phyloP scores from a whole-genome alignment of 2,113 vertebrate genomes.

The Fukomys damarensis region DNA sequence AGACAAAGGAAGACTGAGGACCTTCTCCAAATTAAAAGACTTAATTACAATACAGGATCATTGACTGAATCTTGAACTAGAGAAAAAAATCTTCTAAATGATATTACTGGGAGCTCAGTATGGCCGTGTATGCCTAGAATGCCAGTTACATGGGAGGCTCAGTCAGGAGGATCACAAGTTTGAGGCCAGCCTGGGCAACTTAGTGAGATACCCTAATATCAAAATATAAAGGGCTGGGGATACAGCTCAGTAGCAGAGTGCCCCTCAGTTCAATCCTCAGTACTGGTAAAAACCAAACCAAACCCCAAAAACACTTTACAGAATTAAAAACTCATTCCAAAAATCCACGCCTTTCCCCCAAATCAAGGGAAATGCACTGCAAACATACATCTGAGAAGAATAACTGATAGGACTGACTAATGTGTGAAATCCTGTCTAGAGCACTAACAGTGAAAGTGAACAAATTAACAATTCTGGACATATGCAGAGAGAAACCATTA shows the following conservation, averaged over 20 bases:
- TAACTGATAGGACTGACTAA: slow-evolving; percentile 35
- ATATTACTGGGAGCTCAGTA: background rate
- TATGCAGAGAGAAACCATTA: slow-evolving; percentile 35
- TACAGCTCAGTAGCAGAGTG: background rate
- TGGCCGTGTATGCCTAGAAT: background rate
- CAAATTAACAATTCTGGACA: slow-evolving; percentile 16
- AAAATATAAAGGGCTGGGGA: background rate
- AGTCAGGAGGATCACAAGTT: background rate
- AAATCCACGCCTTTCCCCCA: background rate
- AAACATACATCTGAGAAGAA: slow-evolving; percentile 11
- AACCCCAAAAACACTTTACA: background rate
- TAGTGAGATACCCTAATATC: background rate
- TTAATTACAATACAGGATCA: background rate
- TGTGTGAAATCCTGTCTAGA: background rate
- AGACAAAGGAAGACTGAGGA: background rate
- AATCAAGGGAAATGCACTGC: background rate
- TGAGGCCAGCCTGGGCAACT: background rate
- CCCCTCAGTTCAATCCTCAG: background rate
- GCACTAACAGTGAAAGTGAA: background rate
- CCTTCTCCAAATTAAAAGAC: background rate
- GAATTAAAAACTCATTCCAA: slow-evolving; percentile 45
- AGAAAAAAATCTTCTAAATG: background rate
- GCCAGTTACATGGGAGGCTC: background rate
- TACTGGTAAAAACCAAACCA: background rate
- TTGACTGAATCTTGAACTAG: slow-evolving; percentile 19